Evolutionary conservation across 2,888 invertebrate genomes (phyloP).

Genomic region (Cinara cedri): DNA sequence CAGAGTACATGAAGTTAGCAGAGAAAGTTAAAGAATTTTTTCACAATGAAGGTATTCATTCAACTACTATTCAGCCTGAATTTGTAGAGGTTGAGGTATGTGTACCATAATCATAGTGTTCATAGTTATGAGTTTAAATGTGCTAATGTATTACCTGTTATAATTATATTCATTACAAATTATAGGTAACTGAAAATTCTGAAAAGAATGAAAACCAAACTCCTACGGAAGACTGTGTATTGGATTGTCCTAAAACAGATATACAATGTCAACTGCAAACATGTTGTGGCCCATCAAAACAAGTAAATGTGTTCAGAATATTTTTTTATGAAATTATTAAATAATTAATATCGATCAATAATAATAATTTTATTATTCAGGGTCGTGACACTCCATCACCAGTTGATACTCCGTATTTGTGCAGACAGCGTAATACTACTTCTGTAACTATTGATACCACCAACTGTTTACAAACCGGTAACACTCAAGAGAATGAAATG

Average conservation of each 20-base stretch:
- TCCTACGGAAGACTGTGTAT: conserved; percentile 73
- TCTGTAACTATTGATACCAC: conserved; percentile 44
- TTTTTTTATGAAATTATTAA: background rate
- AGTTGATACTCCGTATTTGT: conserved; percentile 79
- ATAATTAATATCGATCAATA: background rate
- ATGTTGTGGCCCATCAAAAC: conserved; percentile 84
- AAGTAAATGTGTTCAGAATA: conserved; percentile 65
- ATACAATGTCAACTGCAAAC: conserved; percentile 84
- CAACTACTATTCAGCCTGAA: conserved; percentile 98
- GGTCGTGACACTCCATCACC: conserved; percentile 76
- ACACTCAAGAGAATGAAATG: conserved; percentile 63
- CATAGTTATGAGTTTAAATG: background rate
- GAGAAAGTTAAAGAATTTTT: conserved; percentile 96
- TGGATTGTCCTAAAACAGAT: conserved; percentile 86
- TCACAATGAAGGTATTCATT: conserved; percentile 98
- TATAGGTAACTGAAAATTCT: conserved; percentile 64
- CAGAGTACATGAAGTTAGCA: conserved; percentile 96
- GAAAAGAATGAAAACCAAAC: conserved; percentile 63
- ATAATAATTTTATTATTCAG: conserved; percentile 29
- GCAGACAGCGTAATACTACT: conserved; percentile 74
- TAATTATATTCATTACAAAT: conserved; percentile 3
- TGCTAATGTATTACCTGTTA: background rate
- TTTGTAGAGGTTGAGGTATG: conserved; percentile 78
- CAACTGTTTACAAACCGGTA: conserved; percentile 3
- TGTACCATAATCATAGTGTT: background rate